These are phyloP conservation scores for Sabellastarte sp. DNA, from an alignment of 2,888 invertebrate genomes.

Conservation along the genomic window DNA sequence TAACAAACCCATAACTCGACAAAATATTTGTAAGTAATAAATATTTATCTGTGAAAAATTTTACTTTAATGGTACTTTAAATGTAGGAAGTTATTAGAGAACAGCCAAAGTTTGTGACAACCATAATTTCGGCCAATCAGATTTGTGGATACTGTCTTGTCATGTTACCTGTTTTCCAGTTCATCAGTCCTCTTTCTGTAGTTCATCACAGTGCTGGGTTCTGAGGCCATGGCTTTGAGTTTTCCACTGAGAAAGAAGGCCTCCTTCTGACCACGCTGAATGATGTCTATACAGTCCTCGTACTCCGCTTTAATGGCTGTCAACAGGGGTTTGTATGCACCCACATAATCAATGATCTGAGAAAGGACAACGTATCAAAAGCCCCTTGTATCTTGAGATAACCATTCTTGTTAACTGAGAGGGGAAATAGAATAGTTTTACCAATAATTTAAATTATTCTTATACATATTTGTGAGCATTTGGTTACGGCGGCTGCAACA, in stretches of 20 bases:
- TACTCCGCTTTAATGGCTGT: constrained; percentile 55
- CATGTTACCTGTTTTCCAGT: constrained; percentile 51
- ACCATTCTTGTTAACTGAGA: background rate
- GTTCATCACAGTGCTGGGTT: constrained; percentile 53
- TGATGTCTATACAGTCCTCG: constrained; percentile 54
- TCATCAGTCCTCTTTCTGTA: constrained; percentile 53
- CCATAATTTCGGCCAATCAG: too few species aligned
- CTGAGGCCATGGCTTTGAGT: constrained; percentile 53
- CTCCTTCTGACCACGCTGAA: constrained; percentile 49
- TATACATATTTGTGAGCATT: too few species aligned
- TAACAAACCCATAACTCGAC: too few species aligned
- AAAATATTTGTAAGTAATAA: too few species aligned
- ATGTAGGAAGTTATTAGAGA: background rate
- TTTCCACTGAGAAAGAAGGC: constrained; percentile 51
- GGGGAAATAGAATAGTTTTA: background rate
- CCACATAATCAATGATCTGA: constrained; percentile 55
- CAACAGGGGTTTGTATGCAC: constrained; percentile 52
- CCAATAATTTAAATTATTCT: too few species aligned
- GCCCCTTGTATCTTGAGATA: background rate
- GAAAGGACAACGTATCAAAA: background rate
- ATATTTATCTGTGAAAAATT: too few species aligned
- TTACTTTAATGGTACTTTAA: background rate
- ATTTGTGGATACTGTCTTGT: too few species aligned
- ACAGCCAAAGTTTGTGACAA: too few species aligned
- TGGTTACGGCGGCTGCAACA: too few species aligned